A percentile compares a stretch with the other conserved stretches of the same genome.
These are phyloP conservation scores for Staurois parvus DNA, from an alignment of 2,797 vertebrate genomes.

Conservation along the genomic window DNA sequence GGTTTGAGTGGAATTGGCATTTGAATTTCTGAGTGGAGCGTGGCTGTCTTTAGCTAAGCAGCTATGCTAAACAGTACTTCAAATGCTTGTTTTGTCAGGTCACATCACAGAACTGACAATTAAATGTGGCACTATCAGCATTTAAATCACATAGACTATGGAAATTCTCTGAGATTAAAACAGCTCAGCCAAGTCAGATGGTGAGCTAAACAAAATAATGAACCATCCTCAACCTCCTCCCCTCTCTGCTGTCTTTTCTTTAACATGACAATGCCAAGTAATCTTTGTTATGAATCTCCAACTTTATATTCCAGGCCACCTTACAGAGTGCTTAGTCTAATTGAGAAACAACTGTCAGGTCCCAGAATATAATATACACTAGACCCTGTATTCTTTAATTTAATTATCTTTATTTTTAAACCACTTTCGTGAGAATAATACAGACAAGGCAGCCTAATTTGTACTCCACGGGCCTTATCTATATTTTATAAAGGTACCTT, in stretches of 20 bases:
- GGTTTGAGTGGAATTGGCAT: constrained; percentile 57
- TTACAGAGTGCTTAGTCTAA: constrained; percentile 28
- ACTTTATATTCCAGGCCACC: constrained; percentile 6
- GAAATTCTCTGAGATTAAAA: constrained; percentile 54
- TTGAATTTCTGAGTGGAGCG: constrained; percentile 54
- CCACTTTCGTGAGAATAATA: background rate
- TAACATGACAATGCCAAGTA: constrained; percentile 26
- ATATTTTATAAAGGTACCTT: background rate
- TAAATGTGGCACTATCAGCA: constrained; percentile 61
- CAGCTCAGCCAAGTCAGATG: constrained; percentile 51
- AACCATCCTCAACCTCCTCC: background rate
- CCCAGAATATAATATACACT: background rate
- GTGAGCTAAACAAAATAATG: constrained; percentile 56
- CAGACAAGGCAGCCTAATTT: no score
- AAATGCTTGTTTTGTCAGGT: constrained; percentile 61
- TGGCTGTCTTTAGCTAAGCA: constrained; percentile 52
- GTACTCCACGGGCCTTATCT: background rate
- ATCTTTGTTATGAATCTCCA: constrained; percentile 24
- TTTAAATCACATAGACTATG: constrained; percentile 60
- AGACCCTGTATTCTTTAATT: background rate
- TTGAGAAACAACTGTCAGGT: constrained; percentile 38
- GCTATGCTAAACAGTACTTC: constrained; percentile 60
- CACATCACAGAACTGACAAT: constrained; percentile 61
- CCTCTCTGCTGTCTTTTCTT: background rate
- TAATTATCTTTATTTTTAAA: background rate